Evolutionary conservation across 1,140 invertebrate species (phyloP), one percentile per base, ranked within the genome.

Genomic region (Druon quercuslanigerum): DNA sequence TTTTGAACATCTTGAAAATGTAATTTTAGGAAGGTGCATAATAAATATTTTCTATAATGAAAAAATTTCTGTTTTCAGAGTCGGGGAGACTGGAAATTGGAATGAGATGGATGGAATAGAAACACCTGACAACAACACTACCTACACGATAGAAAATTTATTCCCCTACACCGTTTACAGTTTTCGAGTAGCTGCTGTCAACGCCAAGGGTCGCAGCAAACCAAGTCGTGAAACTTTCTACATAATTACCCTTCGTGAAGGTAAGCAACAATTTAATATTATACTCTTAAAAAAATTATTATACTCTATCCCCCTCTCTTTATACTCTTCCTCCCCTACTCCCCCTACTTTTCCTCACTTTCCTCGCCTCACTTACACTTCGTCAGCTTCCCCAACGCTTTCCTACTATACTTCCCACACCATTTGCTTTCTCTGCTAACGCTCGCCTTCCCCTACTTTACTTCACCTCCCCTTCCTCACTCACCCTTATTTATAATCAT

Each of bases 151-250:
- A 81, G 92, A 92, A 75, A 93, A 92, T 71, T 91, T 96, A 75
- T 91, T 92, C 77, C 95, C 95, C 17, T 96, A 94, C 88, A 96
- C 94, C 50, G 95, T 95, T 66, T 96, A 96, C 89, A 95, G 94
- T 88, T 96, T 96, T 91, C 92, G 94, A 73, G 93, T 96, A 75
- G 88, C 94, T 70, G 95, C 94, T 51, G 94, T 95, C 54, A 96
- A 96, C 88, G 93, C 92, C 72, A 92, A 95, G 86, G 95, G 95
- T 74, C 90, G 92, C 60, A 95, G 95, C 88, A 89, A 90, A 54
- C 94, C 95, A 57, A 95, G 95, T 89, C 94, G 94, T 86, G 93
- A 94, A 85, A 95, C 95, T 71, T 96, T 95, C 90, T 95, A 95
- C 88, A 95, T 95, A 91, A 93, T 95, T 80, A 96, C 95, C 51